phyloP scores from a whole-genome alignment of 1,140 invertebrate species.

The Rhynchophorus ferrugineus region DNA sequence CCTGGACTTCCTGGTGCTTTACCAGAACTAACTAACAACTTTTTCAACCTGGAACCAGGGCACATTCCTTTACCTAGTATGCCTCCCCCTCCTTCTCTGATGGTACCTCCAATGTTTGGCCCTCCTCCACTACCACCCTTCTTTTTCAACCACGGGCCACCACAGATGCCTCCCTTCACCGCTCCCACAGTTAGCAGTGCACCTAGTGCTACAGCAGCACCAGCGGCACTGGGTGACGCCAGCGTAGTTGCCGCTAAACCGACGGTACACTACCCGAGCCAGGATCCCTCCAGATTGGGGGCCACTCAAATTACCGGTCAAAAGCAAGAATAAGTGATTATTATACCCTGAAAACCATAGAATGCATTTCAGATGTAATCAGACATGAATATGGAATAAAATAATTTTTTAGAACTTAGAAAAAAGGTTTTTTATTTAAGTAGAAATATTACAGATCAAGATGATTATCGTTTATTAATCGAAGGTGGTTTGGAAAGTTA shows the following conservation, averaged over 20 bases:
- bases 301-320: slow-evolving; percentile 46
- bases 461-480: too few species aligned
- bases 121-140: slow-evolving; percentile 48
- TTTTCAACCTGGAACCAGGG: slow-evolving; percentile 65
- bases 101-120: slow-evolving; percentile 45
- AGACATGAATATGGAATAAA: too few species aligned
- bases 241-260: slow-evolving; percentile 38
- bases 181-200: slow-evolving; percentile 37
- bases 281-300: slow-evolving; percentile 86
- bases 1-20: slow-evolving; percentile 81
- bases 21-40: slow-evolving; percentile 67
- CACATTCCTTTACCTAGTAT: slow-evolving; percentile 45
- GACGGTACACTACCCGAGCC: slow-evolving; percentile 85
- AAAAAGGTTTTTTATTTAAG: too few species aligned
- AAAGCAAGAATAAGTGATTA: slow-evolving; percentile 30
- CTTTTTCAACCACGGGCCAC: slow-evolving; percentile 49
- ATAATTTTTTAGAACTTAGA: too few species aligned
- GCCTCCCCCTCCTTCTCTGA: slow-evolving; percentile 49
- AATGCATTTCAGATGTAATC: too few species aligned
- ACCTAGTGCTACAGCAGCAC: slow-evolving; percentile 22
- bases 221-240: slow-evolving; percentile 2
- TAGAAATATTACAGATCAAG: too few species aligned
- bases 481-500: too few species aligned
- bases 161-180: slow-evolving; percentile 48
- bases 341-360: too few species aligned